Evolutionary conservation across 2,113 vertebrate genomes (phyloP).

Genomic region (Entomyzon cyanotis): DNA sequence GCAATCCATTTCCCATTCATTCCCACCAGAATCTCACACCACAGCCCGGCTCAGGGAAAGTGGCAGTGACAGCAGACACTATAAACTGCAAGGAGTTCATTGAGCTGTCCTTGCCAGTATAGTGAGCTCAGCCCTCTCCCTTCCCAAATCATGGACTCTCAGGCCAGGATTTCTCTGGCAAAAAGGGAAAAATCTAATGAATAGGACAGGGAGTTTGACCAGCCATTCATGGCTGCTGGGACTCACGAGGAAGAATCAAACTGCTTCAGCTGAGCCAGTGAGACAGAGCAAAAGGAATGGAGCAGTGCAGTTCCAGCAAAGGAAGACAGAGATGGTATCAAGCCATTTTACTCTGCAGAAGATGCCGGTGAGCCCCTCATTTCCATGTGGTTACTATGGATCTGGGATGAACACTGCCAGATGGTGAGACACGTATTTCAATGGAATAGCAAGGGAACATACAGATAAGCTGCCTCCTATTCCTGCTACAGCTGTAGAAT

Average conservation of each 20-base stretch:
- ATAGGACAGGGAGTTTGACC: neutral
- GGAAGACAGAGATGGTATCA: neutral
- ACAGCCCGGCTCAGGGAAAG: neutral
- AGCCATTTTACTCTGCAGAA: neutral
- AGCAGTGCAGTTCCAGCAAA: neutral
- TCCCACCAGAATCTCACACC: neutral
- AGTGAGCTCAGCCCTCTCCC: neutral
- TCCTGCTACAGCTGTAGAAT: conserved; percentile 17
- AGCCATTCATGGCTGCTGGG: neutral
- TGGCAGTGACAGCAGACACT: neutral
- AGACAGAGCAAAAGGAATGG: neutral
- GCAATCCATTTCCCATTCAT: neutral
- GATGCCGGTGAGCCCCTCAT: neutral
- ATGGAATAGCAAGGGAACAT: neutral
- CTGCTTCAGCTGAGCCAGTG: neutral
- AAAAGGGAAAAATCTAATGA: neutral
- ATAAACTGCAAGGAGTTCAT: neutral
- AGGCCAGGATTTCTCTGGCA: conserved; percentile 11
- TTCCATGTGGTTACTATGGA: conserved; percentile 31
- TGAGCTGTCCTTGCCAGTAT: neutral
- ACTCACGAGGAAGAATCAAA: neutral
- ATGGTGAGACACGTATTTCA: neutral
- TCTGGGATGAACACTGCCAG: conserved; percentile 12
- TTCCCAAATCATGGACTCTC: neutral
- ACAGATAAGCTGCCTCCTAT: neutral